Conservation (phyloP, 2,113 vertebrate species). For the Anarhynchus alexandrinus region DNA sequence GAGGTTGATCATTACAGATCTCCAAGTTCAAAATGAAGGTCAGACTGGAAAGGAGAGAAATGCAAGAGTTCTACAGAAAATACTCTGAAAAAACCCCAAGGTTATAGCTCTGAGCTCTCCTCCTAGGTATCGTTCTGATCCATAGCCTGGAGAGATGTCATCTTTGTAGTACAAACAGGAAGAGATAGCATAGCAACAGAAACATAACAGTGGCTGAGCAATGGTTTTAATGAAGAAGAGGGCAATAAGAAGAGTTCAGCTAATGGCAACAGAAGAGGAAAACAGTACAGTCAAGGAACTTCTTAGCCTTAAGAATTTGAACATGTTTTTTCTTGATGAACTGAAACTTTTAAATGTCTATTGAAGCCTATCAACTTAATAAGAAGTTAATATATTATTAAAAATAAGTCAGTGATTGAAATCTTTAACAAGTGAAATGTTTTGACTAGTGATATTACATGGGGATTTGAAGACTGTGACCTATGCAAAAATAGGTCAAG, state of each 20-base stretch:
- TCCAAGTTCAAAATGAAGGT: slow-evolving; percentile 37
- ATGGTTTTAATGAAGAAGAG: neutral
- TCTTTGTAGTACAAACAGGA: neutral
- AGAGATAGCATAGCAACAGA: slow-evolving; percentile 9
- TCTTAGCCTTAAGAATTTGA: neutral
- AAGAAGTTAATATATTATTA: neutral
- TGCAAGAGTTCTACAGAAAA: neutral
- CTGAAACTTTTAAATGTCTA: neutral
- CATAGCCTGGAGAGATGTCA: neutral
- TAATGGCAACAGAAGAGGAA: neutral
- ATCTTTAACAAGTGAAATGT: neutral
- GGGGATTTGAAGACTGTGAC: neutral
- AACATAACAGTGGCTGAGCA: neutral
- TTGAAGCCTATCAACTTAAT: neutral
- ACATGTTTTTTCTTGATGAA: neutral
- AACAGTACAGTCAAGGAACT: neutral
- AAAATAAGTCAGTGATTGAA: neutral
- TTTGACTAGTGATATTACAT: neutral
- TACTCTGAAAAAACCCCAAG: neutral
- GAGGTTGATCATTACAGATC: neutral
- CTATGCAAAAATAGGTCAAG: neutral
- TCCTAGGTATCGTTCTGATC: neutral
- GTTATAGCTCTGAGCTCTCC: neutral
- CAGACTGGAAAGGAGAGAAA: slow-evolving; percentile 18
- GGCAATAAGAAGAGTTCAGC: neutral